Conservation (phyloP, 2,888 invertebrate species). For the Drosophila leonis region DNA sequence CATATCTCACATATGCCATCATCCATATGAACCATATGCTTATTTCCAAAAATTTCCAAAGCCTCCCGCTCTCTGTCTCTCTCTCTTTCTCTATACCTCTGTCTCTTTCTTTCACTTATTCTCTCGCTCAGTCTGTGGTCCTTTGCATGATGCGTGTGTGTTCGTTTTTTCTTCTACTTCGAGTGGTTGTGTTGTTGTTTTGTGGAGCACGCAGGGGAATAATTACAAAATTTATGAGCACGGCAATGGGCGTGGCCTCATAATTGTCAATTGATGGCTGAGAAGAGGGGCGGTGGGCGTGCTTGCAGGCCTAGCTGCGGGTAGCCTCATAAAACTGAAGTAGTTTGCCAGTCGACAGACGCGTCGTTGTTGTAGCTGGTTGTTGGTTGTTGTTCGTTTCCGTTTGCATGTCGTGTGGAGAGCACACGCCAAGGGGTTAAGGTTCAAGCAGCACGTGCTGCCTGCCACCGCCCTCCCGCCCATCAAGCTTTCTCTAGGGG, state of each 20-base stretch:
- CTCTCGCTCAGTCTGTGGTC: slow-evolving; percentile 1
- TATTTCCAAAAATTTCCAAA: slow-evolving; percentile 41
- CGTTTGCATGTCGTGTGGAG: slow-evolving; percentile 70
- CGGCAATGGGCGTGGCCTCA: slow-evolving; percentile 75
- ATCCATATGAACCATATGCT: slow-evolving; percentile 32
- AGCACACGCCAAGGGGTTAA: slow-evolving; percentile 75
- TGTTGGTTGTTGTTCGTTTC: slow-evolving; percentile 42
- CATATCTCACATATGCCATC: slow-evolving; percentile 20
- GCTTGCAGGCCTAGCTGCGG: slow-evolving; percentile 17
- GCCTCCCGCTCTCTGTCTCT: background rate
- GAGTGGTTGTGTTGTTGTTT: slow-evolving; percentile 34
- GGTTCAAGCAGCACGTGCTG: slow-evolving; percentile 66
- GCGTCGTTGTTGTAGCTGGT: slow-evolving; percentile 29
- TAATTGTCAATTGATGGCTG: slow-evolving; percentile 72
- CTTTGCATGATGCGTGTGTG: slow-evolving; percentile 54
- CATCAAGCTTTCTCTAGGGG: background rate
- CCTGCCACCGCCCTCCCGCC: background rate
- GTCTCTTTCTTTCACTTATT: slow-evolving; percentile 1
- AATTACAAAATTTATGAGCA: slow-evolving; percentile 79
- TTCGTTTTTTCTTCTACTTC: slow-evolving; percentile 24
- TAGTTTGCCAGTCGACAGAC: slow-evolving; percentile 57
- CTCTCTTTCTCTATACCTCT: background rate
- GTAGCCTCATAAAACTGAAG: slow-evolving; percentile 71
- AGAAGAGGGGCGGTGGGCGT: background rate
- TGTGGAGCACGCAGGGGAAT: slow-evolving; percentile 71